Base-by-base conservation (phyloP, 2,888 invertebrate genomes). In the Lacanobia oleracea region DNA sequence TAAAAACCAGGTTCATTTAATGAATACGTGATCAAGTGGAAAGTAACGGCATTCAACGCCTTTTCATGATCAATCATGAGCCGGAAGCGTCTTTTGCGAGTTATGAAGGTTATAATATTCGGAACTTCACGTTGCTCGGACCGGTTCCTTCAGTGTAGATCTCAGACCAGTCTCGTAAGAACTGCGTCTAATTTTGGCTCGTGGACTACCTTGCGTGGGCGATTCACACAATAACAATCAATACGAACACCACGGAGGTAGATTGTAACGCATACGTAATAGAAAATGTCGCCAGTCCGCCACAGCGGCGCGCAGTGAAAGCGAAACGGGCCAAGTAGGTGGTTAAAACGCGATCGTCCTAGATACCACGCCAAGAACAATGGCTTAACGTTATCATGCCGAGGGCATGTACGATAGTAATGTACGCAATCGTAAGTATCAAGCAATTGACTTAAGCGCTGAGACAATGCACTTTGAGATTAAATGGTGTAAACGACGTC, bases 341-440 rank as follows among this genome's bases (percentile, higher is more conserved):
- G 77, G 69, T 72, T 70, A 37, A 65, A 68, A 67, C 65, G 70
- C 62, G 59, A 73, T 40, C 72, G 83, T 72, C 74, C 84, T 64
- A 82, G 77, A 82, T 85, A 85, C 65, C 69, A 67, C 66, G 61
- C 70, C 72, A 75, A 79, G 83, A 75, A 82, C 84, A 83, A 83
- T 84, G 65, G 81, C 23, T 60, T 67, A 33, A 67, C 64, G 72
- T 80, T 82, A 76, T 82, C 73, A 69, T 73, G 53, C 45, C 43
- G 76, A 62, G 65, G 57, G 54, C 57, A 73, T 67, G 64, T 14
- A 75, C 63, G 57, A 78, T 75, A 72, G 51, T 62, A 51, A 50
- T 50, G 51, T 62, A 54, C 66, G 45, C 68, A 82, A 57, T 75
- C 33, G 10, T 56, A 48, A 63, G 37, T 68, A 40, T 72, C 8